phyloP scores from a whole-genome alignment of 2,888 invertebrate genomes.

The Eutolmus rufibarbis region DNA sequence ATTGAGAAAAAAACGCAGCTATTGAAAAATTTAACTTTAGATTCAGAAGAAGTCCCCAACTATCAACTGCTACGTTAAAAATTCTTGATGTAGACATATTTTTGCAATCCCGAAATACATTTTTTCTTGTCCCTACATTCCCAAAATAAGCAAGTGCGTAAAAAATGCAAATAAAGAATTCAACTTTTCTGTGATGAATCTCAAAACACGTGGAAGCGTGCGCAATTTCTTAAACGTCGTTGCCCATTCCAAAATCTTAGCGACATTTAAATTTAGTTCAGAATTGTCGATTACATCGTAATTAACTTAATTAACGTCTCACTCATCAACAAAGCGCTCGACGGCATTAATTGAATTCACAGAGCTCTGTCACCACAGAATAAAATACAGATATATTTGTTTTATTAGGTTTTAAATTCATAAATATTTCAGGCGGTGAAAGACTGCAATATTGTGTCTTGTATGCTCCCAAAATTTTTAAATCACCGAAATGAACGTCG shows the following conservation, averaged over 20 bases:
- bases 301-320: neutral
- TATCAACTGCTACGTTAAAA: neutral
- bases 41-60: too few relatives aligned
- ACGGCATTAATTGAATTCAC: neutral
- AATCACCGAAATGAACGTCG: neutral
- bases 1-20: too few relatives aligned
- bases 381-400: neutral
- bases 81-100: neutral
- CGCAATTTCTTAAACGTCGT: neutral
- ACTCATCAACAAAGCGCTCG: neutral
- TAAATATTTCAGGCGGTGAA: neutral
- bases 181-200: neutral
- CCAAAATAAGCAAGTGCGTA: neutral
- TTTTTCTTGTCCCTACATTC: neutral
- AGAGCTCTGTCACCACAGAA: neutral
- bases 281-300: neutral
- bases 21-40: too few relatives aligned
- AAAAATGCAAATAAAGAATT: neutral
- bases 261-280: neutral
- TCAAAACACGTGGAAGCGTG: neutral
- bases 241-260: neutral
- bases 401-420: neutral
- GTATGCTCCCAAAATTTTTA: neutral
- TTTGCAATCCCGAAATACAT: neutral
- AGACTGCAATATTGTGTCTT: neutral